Conservation (phyloP, 2,888 invertebrate species). For the Heteropelma amictum region DNA sequence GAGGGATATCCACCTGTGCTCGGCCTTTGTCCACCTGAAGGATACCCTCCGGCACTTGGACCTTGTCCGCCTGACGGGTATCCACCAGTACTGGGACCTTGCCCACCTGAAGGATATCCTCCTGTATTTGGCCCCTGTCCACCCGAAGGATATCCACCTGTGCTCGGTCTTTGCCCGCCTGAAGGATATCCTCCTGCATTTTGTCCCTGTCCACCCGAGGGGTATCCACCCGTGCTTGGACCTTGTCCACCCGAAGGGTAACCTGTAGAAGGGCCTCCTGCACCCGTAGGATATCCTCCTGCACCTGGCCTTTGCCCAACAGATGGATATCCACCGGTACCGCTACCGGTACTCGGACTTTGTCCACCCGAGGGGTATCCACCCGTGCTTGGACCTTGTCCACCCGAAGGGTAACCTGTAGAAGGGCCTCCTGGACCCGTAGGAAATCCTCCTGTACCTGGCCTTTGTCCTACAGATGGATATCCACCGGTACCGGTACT, state of each 20-base stretch:
- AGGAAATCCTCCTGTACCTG: slow-evolving; percentile 47
- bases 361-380: slow-evolving; percentile 44
- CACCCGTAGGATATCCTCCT: slow-evolving; percentile 64
- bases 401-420: slow-evolving; percentile 63
- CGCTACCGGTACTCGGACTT: slow-evolving; percentile 49
- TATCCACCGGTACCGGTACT: background rate
- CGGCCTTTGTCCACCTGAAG: slow-evolving; percentile 42
- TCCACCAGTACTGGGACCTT: slow-evolving; percentile 40
- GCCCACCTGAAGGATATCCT: slow-evolving; percentile 55
- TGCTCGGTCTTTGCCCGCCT: slow-evolving; percentile 28
- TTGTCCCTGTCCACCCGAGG: slow-evolving; percentile 41
- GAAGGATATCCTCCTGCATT: slow-evolving; percentile 44
- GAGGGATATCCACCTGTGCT: slow-evolving; percentile 52
- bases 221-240: slow-evolving; percentile 55
- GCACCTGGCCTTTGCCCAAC: background rate
- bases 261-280: slow-evolving; percentile 59
- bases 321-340: slow-evolving; percentile 32
- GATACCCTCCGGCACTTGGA: slow-evolving; percentile 55
- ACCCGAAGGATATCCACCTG: slow-evolving; percentile 44
- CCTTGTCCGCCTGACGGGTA: slow-evolving; percentile 55
- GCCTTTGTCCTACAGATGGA: slow-evolving; percentile 35
- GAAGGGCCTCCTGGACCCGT: slow-evolving; percentile 52
- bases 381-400: slow-evolving; percentile 37
- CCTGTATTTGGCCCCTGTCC: background rate
- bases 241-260: slow-evolving; percentile 57